Evolutionary conservation across 2,113 vertebrate genomes (phyloP).

Genomic region (Silurus meridionalis): DNA sequence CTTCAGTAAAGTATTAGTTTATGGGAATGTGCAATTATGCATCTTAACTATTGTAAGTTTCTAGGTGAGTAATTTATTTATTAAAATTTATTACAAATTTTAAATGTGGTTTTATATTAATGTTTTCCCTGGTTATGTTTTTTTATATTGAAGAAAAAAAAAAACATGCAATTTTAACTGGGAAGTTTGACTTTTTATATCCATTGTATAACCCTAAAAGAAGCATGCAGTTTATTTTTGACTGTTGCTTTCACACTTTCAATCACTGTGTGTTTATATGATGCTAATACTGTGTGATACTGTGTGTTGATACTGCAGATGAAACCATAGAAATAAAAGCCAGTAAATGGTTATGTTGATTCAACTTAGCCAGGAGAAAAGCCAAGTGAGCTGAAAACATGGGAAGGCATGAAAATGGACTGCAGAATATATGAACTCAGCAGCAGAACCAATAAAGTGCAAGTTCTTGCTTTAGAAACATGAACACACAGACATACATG

Average conservation of each 20-base stretch:
- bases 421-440: not conserved
- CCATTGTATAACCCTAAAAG: not conserved
- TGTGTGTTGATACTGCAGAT: not conserved
- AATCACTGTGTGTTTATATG: not conserved
- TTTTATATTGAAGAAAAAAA: too few relatives aligned
- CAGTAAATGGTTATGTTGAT: not conserved
- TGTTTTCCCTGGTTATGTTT: too few relatives aligned
- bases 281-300: too few relatives aligned
- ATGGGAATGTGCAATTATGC: too few relatives aligned
- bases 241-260: not conserved
- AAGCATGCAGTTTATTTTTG: not conserved
- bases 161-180: too few relatives aligned
- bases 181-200: too few relatives aligned
- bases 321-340: slow-evolving; percentile 14
- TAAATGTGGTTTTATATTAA: too few relatives aligned
- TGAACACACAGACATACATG: slow-evolving; percentile 14
- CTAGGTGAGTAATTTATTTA: too few relatives aligned
- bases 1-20: too few relatives aligned
- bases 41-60: too few relatives aligned
- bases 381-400: slow-evolving; percentile 14
- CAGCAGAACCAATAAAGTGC: not conserved
- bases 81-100: too few relatives aligned
- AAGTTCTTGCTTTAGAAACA: not conserved
- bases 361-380: not conserved
- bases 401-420: not conserved